Conservation (phyloP, 2,113 vertebrate genomes). For the Myrmecophaga tridactyla region DNA sequence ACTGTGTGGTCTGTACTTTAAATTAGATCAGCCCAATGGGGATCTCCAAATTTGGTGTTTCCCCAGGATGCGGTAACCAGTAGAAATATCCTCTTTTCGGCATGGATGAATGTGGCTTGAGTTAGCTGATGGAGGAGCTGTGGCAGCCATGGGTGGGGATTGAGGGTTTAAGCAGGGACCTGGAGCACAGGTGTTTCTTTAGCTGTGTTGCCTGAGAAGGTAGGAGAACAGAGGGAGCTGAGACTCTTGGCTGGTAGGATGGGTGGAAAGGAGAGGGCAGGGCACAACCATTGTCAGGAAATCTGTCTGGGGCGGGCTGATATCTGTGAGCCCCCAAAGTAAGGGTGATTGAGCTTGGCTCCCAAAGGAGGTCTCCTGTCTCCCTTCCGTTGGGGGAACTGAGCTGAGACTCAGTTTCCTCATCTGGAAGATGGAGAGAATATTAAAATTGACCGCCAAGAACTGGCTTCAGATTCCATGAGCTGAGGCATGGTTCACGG, state of each 20-base stretch:
- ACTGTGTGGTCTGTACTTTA: neutral
- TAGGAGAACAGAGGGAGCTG: neutral
- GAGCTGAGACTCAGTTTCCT: neutral
- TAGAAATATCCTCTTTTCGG: neutral
- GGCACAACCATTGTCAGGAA: neutral
- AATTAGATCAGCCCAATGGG: neutral
- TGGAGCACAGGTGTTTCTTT: neutral
- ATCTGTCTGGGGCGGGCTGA: neutral
- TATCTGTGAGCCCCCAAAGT: too few relatives aligned
- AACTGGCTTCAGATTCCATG: neutral
- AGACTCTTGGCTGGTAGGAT: neutral
- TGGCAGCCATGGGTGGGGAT: neutral
- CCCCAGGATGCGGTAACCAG: neutral
- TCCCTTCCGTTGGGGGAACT: neutral
- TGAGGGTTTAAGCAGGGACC: neutral
- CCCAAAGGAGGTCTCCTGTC: neutral
- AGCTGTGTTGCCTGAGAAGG: too few relatives aligned
- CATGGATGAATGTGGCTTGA: neutral
- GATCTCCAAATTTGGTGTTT: neutral
- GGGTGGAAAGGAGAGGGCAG: neutral
- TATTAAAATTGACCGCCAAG: neutral
- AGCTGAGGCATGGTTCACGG: neutral
- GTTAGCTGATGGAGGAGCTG: neutral
- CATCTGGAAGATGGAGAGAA: neutral
- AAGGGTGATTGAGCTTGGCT: neutral